These are phyloP conservation scores for Botrylloides violaceus DNA, from an alignment of 23 tunicate species.

Conservation along the genomic window DNA sequence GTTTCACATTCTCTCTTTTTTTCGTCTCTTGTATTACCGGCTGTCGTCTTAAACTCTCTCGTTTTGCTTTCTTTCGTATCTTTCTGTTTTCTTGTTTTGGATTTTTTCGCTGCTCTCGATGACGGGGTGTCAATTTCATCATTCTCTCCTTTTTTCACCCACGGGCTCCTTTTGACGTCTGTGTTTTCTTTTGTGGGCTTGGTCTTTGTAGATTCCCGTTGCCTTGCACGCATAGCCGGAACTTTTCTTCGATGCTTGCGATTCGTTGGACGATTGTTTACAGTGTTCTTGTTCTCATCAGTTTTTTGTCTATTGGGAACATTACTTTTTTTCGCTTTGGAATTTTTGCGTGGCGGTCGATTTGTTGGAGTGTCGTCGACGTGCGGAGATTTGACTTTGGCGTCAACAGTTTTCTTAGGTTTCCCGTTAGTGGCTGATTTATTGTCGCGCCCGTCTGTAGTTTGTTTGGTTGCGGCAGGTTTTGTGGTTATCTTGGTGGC, in stretches of 20 bases:
- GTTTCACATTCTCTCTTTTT: not conserved
- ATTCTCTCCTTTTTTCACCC: not conserved
- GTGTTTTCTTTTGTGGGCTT: not conserved
- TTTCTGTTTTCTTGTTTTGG: not conserved
- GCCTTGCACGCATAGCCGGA: not conserved
- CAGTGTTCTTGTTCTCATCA: slow-evolving; percentile 1
- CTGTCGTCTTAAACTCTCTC: not conserved
- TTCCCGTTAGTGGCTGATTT: no score
- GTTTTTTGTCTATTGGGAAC: not conserved
- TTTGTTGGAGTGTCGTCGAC: not conserved
- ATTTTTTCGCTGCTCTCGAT: slow-evolving; percentile 7
- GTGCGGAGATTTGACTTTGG: no score
- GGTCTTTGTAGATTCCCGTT: not conserved
- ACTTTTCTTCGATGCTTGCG: slow-evolving; percentile 1
- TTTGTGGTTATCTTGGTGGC: no score
- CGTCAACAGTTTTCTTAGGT: no score
- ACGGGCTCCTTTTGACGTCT: not conserved
- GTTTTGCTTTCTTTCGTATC: not conserved
- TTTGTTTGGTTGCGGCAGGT: no score
- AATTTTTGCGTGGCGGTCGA: not conserved
- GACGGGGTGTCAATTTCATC: not conserved
- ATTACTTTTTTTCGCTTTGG: slow-evolving; percentile 1
- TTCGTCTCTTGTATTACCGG: not conserved
- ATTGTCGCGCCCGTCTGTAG: no score
- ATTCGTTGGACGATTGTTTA: not conserved